Evolutionary conservation across 2,113 vertebrate genomes (phyloP), one percentile per base, ranked within the genome.

Genomic region (Caloenas nicobarica): DNA sequence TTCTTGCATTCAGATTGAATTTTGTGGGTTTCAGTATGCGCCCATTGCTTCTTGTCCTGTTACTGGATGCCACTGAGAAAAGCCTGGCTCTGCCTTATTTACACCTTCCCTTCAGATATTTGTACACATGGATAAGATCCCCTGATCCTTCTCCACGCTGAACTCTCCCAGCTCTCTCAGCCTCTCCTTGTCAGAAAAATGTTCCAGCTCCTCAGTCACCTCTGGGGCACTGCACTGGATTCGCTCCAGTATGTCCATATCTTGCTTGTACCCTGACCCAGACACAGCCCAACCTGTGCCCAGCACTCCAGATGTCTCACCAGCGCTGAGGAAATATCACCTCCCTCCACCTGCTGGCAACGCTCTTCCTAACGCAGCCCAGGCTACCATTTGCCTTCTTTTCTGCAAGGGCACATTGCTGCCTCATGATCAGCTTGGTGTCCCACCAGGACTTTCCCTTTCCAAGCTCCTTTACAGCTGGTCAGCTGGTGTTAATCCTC

Each of bases 161-260:
- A 90, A 76, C 3, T 7, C 10, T 48, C 14, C 8, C 33, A 72
- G 42, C 18, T 76, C 23, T 57, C 54, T 46, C 9, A 51, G 23
- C 9, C 29, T 60, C 57, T 76, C n/a, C 22, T 69, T 13, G 2
- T 22, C 51, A 1, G 12, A 72, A 50, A 40, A 6, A n/a, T 3
- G 3, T 60, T 62, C 42, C 66, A 64, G 31, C 11, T 28, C 13
- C 11, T 83, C 51, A 38, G 2, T 29, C n/a, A n/a, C 13, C 17
- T 38, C n/a, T 3, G 2, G 18, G 68, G 28, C 44, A 69, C 56
- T 34, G 7, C 48, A 56, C 7, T 73, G 46, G 11, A 81, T 40
- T 81, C 1, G 0, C 40, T 56, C 26, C 57, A 72, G 33, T 24
- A 64, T 5, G 0, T 24, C 44, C 0, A 0, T 10, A 29, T 33